These are phyloP conservation scores for Caenorhabditis macrosperma DNA, from an alignment of 2,888 invertebrate genomes.

Conservation along the genomic window DNA sequence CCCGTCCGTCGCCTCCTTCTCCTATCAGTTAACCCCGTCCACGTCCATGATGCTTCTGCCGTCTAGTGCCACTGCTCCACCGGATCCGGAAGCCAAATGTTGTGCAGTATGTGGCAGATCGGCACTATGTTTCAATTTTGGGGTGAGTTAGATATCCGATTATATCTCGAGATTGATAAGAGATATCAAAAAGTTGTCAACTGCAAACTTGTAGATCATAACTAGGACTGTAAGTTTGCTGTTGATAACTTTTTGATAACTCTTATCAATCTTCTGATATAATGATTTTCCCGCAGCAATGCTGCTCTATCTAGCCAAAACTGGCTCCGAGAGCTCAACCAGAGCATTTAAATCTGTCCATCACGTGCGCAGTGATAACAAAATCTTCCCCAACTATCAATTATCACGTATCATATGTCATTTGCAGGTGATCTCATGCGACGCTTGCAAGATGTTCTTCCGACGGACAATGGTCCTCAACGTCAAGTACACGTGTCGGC, in stretches of 20 bases:
- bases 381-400: too few species aligned
- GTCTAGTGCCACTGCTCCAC: too few species aligned
- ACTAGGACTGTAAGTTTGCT: neutral
- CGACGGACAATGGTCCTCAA: conserved; percentile 18
- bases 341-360: too few species aligned
- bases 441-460: conserved; percentile 49
- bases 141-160: too few species aligned
- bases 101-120: neutral
- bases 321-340: too few species aligned
- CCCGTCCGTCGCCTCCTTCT: neutral
- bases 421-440: conserved; percentile 30
- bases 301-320: too few species aligned
- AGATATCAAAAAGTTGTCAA: neutral
- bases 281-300: too few species aligned
- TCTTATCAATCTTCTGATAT: neutral
- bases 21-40: neutral
- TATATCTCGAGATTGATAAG: neutral
- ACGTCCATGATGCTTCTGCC: neutral
- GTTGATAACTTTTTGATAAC: neutral
- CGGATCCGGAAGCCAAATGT: neutral
- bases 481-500: conserved; percentile 16
- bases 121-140: conserved; percentile 1
- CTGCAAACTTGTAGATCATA: neutral
- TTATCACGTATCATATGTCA: too few species aligned
- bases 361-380: too few species aligned